Evolutionary conservation across 2,888 invertebrate genomes (phyloP), one percentile per base, ranked within the genome.

Genomic region (Dynastes hyllus): DNA sequence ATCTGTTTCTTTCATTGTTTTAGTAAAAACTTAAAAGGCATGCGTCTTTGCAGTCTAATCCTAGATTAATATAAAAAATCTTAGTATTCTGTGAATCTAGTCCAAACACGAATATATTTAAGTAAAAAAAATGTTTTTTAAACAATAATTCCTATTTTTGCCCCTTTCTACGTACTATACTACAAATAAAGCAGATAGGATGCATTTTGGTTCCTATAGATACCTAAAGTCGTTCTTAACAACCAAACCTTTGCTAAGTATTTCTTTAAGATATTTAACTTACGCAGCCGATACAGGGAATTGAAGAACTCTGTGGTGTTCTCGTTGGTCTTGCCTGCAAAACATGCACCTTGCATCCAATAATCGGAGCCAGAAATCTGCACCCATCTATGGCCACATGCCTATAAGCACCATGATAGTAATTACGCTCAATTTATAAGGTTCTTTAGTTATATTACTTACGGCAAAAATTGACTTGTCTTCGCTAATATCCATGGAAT

Each of bases 351-450:
- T 76, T 85, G 82, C 80, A 85, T 85, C 3, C 82, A 81, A 79
- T 86, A 86, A 73, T 85, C 83, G 11, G 55, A 70, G 27, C 63
- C 66, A 65, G 82, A 77, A 63, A 85, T 16, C 2, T 50, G 85
- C 58, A 84, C 86, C 89, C 89, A 90, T 45, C 88, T 85, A 58
- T 89, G 89, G 1, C 86, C 89, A 79, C 90, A 90, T 27, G 89
- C 86, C 90, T 90, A 79, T n/a, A 78, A 71, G 37, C 67, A 45
- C 32, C 1, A 16, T n/a, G 11, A 29, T 65, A n/a, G 37, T 1
- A 29, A n/a, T 66, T 78, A 69, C 11, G 45, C 55, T 37, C 0
- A 37, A 37, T 37, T 4, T 16, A 53, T 45, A 11, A 45, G 45
- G 2, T 45, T 8, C 45, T 11, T 8, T 5, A 53, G 4, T 4